phyloP scores from a whole-genome alignment of 1,140 invertebrate genomes.

The Zophobas morio region DNA sequence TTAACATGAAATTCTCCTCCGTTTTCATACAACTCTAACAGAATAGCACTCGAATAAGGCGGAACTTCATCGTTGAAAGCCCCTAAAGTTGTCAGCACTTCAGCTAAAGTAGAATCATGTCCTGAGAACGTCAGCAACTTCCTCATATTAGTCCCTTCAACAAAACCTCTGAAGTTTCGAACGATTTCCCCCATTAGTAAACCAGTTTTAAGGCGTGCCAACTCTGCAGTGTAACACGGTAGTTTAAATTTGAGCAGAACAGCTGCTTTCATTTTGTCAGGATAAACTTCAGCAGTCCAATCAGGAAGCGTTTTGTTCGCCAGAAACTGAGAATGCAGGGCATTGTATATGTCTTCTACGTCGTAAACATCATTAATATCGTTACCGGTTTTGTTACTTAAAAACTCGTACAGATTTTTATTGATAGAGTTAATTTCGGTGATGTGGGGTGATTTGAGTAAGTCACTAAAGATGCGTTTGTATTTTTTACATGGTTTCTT shows the following conservation, averaged over 20 bases:
- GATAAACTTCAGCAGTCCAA: slow-evolving; percentile 76
- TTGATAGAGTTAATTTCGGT: slow-evolving; percentile 73
- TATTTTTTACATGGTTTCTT: slow-evolving; percentile 78
- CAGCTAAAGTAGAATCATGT: slow-evolving; percentile 87
- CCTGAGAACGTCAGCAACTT: slow-evolving; percentile 82
- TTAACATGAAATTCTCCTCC: slow-evolving; percentile 64
- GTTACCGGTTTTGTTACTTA: slow-evolving; percentile 74
- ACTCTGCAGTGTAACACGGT: slow-evolving; percentile 68
- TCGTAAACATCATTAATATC: slow-evolving; percentile 70
- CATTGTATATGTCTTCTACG: slow-evolving; percentile 76
- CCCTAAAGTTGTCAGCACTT: slow-evolving; percentile 79
- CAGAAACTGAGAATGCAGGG: slow-evolving; percentile 77
- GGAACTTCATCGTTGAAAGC: slow-evolving; percentile 82
- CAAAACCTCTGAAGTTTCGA: slow-evolving; percentile 22
- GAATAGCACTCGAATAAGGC: slow-evolving; percentile 77
- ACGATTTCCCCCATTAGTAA: slow-evolving; percentile 70
- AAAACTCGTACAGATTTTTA: slow-evolving; percentile 73
- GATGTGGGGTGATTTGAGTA: slow-evolving; percentile 72
- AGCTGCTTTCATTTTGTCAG: slow-evolving; percentile 68
- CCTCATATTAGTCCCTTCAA: not conserved
- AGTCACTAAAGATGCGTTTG: slow-evolving; percentile 70
- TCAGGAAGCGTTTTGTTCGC: slow-evolving; percentile 80
- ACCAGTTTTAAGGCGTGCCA: slow-evolving; percentile 73
- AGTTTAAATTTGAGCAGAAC: slow-evolving; percentile 70
- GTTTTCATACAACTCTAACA: slow-evolving; percentile 76